A percentile compares a stretch with the other conserved stretches of the same genome.
phyloP scores from a whole-genome alignment of 92 coral and sea anemone species.

The Parazoanthus atlanticus region DNA sequence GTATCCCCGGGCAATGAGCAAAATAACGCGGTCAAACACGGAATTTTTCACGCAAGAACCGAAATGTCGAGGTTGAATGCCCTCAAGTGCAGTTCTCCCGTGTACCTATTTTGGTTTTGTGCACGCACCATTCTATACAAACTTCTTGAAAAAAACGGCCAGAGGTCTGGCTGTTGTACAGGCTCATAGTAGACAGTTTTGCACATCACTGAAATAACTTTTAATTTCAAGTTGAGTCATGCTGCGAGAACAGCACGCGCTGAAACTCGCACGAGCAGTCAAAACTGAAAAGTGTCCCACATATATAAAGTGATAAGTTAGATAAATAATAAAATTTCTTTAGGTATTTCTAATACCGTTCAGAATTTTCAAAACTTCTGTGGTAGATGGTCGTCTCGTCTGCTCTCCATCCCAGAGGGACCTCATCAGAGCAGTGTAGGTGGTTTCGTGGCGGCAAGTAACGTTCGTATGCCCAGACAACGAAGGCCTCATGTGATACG shows the following conservation, averaged over 20 bases:
- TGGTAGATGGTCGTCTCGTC: constrained; percentile 70
- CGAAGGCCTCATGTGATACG: constrained; percentile 85
- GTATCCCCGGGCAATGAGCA: constrained; percentile 65
- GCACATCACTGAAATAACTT: neutral
- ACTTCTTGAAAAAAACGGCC: neutral
- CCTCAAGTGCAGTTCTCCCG: neutral
- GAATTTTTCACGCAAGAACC: constrained; percentile 64
- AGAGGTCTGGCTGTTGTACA: neutral
- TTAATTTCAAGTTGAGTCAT: neutral
- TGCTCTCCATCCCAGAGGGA: constrained; percentile 82
- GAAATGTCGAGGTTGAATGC: neutral
- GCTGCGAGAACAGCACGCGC: constrained; percentile 18
- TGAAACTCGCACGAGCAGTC: neutral
- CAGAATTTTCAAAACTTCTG: constrained; percentile 63
- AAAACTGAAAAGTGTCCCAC: neutral
- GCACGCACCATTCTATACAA: neutral
- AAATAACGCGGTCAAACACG: constrained; percentile 61
- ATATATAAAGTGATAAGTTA: neutral
- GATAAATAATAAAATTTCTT: neutral
- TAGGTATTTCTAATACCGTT: constrained; percentile 30
- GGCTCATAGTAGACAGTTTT: neutral
- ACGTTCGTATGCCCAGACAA: constrained; percentile 54
- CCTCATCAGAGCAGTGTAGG: constrained; percentile 74
- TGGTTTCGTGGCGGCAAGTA: constrained; percentile 32
- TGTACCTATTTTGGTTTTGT: neutral